Evolutionary conservation across 2,797 vertebrate genomes (phyloP), one percentile per base, ranked within the genome.

Genomic region (Chiroxiphia lanceolata): DNA sequence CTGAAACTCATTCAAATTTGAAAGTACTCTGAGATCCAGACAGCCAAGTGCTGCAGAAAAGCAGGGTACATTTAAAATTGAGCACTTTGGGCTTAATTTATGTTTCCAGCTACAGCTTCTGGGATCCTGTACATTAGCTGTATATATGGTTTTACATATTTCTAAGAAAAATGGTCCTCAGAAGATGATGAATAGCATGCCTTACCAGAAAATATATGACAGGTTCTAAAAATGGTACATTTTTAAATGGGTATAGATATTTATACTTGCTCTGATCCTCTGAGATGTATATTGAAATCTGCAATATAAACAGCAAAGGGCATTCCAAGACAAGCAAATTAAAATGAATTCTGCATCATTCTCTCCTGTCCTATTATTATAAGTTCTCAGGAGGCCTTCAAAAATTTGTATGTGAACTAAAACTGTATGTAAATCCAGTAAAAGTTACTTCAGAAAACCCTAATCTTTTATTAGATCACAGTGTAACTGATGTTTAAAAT

Each of bases 261-360:
- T 96, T 96, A 95, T 90, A 94, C 74, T 94, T 88, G 87, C 80
- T 95, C 83, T 92, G 91, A 96, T 96, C 94, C 95, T 94, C 60
- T 94, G 94, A 96, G 95, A 96, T 94, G 63, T 91, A 80, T 87
- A 88, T 90, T 96, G 95, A 96, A 94, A 96, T 94, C 23, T 84
- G 70, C 67, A 94, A 93, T 76, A 94, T 79, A 94, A 95, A 96
- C 93, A 94, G 91, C 70, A 94, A 96, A 96, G 95, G 87, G 77
- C 92, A 96, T 90, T 95, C 91, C 93, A 97, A 95, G 95, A 96
- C 91, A 97, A 96, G 96, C 89, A 96, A 96, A 96, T 96, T 96
- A 96, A 97, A 96, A 95, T 94, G 85, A 96, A 95, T 96, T 94
- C 90, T 91, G 85, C 56, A 96, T 93, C 91, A 90, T 94, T 97